Evolutionary conservation across 2,113 vertebrate genomes (phyloP), one percentile per base, ranked within the genome.

Genomic region (Cyprinodon variegatus): DNA sequence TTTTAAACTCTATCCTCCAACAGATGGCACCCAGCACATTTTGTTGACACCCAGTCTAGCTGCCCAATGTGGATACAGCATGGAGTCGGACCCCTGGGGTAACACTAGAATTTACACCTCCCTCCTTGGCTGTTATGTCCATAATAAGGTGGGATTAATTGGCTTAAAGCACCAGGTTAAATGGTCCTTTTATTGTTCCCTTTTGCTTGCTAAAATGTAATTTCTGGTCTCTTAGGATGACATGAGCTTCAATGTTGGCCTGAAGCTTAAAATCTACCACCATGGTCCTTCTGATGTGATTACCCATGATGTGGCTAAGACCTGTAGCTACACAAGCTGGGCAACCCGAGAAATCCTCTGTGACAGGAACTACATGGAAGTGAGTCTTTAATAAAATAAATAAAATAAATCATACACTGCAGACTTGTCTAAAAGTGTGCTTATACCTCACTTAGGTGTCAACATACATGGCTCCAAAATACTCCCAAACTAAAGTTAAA

Each of bases 351-450:
- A 95, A 76, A 71, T 95, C 61, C 78, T 95, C 37, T 95, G 94
- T 38, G 90, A 93, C 10, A 79, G 89, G 46, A 94, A 93, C 85
- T 95, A 91, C 83, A 95, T 95, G 92, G 94, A 95, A 85, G 94
- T 94, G 79, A 20, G 78, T 73, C 6, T 29, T 12, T 46, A 6
- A 41, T 5, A 39, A 11, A 13, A 0, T 20, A 3, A 3, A 2
- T 11, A 5, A 1, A 6, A 1, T 20, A 4, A 1, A n/a, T 45
- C 3, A 11, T 14, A 3, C 17, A 6, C 41, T 67, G 43, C 11
- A 66, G 29, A 15, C 9, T 53, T 3, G 29, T 5, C 0, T 2
- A n/a, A 62, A 5, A 5, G 37, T 15, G 0, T 43, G 14, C 2
- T 9, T 11, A 7, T 50, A n/a, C 0, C 3, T n/a, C 0, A 63